phyloP scores from a whole-genome alignment of 2,113 vertebrate species.

The Pachypanchax playfairii region DNA sequence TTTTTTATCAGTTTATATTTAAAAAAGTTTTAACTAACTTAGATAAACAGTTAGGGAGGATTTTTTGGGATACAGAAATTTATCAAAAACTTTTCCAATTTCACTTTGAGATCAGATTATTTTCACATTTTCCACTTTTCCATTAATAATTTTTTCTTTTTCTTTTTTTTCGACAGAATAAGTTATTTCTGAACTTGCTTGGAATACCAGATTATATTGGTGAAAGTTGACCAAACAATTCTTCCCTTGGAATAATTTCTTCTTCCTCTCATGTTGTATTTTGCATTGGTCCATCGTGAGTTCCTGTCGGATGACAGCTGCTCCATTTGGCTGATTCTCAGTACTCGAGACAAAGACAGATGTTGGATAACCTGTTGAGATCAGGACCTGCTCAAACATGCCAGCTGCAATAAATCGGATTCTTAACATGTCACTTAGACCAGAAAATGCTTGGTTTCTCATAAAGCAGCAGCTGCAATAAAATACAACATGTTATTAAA shows the following conservation, averaged over 20 bases:
- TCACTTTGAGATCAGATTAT: too few species aligned
- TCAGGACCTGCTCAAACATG: not conserved
- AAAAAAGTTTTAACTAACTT: not conserved
- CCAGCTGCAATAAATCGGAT: not conserved
- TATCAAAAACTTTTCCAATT: too few species aligned
- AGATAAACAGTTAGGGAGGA: too few species aligned
- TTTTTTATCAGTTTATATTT: not conserved
- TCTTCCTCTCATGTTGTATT: not conserved
- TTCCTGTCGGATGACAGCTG: not conserved
- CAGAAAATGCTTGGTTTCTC: not conserved
- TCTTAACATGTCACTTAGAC: not conserved
- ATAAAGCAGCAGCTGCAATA: not conserved
- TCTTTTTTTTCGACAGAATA: too few species aligned
- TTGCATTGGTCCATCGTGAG: not conserved
- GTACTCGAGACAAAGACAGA: not conserved
- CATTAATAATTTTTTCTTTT: too few species aligned
- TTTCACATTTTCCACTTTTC: too few species aligned
- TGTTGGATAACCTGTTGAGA: not conserved
- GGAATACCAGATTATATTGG: too few species aligned
- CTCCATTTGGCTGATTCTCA: constrained; percentile 6
- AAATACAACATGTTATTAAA: not conserved
- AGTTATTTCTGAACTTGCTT: not conserved
- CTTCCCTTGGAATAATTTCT: not conserved
- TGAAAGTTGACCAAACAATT: too few species aligned
- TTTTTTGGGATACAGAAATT: too few species aligned